Evolutionary conservation across 2,888 invertebrate genomes (phyloP).

Genomic region (Cancer borealis): DNA sequence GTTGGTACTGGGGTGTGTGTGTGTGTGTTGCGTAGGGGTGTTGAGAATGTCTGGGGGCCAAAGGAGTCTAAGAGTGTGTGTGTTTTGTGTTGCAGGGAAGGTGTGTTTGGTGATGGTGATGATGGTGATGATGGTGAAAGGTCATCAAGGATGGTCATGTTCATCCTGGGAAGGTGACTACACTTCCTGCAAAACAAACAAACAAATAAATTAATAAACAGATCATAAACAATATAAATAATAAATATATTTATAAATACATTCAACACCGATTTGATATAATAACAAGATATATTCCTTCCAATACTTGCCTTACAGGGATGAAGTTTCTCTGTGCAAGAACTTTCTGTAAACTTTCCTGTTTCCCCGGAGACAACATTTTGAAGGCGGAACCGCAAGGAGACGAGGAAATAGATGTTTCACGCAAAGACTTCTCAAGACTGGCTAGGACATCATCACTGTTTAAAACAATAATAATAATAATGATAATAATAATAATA

Average conservation of each 20-base stretch:
- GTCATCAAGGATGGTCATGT: constrained; percentile 41
- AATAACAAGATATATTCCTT: background rate
- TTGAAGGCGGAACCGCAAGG: constrained; percentile 49
- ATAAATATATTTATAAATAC: background rate
- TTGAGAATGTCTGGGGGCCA: constrained; percentile 65
- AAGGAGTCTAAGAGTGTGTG: constrained; percentile 47
- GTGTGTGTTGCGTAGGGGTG: constrained; percentile 45
- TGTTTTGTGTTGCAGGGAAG: background rate
- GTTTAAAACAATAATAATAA: constrained; percentile 64
- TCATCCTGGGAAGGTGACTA: constrained; percentile 20
- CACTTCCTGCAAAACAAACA: constrained; percentile 57
- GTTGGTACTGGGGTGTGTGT: background rate
- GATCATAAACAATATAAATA: background rate
- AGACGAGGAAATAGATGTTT: constrained; percentile 48
- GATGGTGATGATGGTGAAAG: background rate
- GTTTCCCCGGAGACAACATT: constrained; percentile 77
- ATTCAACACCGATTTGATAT: background rate
- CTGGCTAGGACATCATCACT: constrained; percentile 78
- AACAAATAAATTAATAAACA: background rate
- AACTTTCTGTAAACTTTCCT: constrained; percentile 75
- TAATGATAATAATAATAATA: too few species aligned
- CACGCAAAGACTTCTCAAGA: constrained; percentile 78
- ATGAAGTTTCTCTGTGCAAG: constrained; percentile 70
- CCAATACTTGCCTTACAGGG: constrained; percentile 59
- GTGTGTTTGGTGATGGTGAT: background rate